Conservation (phyloP, 1,140 invertebrate species). For the Oncopeltus fasciatus region DNA sequence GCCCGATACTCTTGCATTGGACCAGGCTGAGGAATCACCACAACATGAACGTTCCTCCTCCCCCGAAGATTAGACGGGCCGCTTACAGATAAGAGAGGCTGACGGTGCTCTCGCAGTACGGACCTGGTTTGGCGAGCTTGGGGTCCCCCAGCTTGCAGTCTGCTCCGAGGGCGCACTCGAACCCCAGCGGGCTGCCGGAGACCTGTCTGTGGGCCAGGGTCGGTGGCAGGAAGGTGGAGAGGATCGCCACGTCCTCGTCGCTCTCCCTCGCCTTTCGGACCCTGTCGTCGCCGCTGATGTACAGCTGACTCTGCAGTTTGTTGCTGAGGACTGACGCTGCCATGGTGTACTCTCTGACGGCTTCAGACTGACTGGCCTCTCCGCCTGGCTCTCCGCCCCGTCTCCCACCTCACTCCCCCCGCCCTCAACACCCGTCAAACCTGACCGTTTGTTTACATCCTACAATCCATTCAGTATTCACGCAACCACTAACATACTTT, state of each 20-base stretch:
- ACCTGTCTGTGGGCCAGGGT: slow-evolving; percentile 40
- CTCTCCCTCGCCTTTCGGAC: slow-evolving; percentile 43
- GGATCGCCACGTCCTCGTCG: slow-evolving; percentile 69
- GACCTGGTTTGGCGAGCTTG: slow-evolving; percentile 61
- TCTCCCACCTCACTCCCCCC: not conserved
- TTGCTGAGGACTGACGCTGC: slow-evolving; percentile 59
- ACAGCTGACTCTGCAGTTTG: slow-evolving; percentile 52
- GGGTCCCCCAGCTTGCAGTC: slow-evolving; percentile 62
- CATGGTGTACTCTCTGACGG: slow-evolving; percentile 35
- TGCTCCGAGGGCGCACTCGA: slow-evolving; percentile 55
- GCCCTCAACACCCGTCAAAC: no score
- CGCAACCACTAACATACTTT: no score
- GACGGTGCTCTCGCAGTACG: no score
- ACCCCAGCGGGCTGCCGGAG: slow-evolving; percentile 51
- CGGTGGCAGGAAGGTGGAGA: slow-evolving; percentile 59
- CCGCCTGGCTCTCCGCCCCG: not conserved
- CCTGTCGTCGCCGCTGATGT: slow-evolving; percentile 55
- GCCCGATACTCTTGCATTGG: not conserved
- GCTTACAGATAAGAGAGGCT: not conserved
- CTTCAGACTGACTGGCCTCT: not conserved
- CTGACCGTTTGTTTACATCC: no score
- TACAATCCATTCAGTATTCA: no score
- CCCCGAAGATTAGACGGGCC: not conserved
- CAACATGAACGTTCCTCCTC: not conserved
- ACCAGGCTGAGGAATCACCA: not conserved